Conservation (phyloP, 2,888 invertebrate species). For the Pristionchus arcanus region DNA sequence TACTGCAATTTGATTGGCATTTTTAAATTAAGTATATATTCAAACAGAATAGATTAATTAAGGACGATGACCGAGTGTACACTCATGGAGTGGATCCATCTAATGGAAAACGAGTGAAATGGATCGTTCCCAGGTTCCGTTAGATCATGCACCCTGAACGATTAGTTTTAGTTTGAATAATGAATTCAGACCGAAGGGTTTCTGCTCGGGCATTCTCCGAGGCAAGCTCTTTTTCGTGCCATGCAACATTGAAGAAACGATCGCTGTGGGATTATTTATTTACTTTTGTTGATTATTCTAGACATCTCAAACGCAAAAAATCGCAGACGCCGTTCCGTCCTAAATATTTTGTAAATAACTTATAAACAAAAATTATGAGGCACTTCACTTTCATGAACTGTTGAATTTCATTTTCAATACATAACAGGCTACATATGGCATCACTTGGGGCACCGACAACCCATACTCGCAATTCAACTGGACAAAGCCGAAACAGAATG, state of each 20-base stretch:
- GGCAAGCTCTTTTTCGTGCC: constrained; percentile 4
- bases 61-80: not conserved
- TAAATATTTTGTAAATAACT: too few species aligned
- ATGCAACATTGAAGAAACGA: constrained; percentile 20
- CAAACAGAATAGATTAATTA: too few species aligned
- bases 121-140: not conserved
- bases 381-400: too few species aligned
- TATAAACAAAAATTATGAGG: too few species aligned
- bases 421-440: not conserved
- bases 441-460: not conserved
- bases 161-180: not conserved
- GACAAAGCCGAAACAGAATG: not conserved
- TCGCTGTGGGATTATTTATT: not conserved
- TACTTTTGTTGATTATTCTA: too few species aligned
- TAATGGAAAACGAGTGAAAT: not conserved
- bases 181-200: not conserved
- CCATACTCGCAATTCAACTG: not conserved
- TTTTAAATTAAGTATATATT: too few species aligned
- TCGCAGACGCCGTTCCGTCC: too few species aligned
- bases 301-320: too few species aligned
- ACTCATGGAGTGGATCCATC: not conserved
- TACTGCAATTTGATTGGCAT: too few species aligned
- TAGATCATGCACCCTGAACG: not conserved
- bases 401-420: too few species aligned
- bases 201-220: constrained; percentile 15